These are phyloP conservation scores for Zygaena filipendulae DNA, from an alignment of 2,888 invertebrate genomes.

Conservation along the genomic window DNA sequence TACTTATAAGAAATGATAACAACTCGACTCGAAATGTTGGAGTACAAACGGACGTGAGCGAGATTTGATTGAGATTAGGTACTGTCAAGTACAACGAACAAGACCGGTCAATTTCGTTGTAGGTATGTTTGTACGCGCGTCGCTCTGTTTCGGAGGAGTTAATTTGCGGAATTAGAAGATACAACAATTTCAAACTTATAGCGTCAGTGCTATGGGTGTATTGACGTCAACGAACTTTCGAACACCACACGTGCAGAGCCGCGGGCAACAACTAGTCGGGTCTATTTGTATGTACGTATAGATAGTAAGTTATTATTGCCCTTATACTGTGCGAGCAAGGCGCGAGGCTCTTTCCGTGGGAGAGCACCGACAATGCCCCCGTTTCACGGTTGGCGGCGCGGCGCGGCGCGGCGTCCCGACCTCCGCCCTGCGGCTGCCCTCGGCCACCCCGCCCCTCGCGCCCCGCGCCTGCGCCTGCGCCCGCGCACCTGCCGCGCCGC, in stretches of 20 bases:
- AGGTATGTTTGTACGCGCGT: too few species aligned
- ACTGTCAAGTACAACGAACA: too few species aligned
- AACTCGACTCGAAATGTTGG: too few species aligned
- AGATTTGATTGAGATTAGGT: too few species aligned
- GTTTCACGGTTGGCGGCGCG: constrained; percentile 22
- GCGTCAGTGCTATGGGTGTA: constrained; percentile 18
- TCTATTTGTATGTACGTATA: constrained; percentile 1
- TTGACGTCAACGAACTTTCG: constrained; percentile 20
- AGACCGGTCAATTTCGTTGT: too few species aligned
- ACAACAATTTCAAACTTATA: not conserved
- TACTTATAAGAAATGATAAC: too few species aligned
- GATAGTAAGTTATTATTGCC: constrained; percentile 17
- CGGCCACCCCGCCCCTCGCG: constrained; percentile 14
- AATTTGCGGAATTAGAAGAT: too few species aligned
- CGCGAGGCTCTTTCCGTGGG: constrained; percentile 17
- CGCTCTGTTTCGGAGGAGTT: too few species aligned
- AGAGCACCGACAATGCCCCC: constrained; percentile 18
- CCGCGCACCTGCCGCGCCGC: constrained; percentile 24
- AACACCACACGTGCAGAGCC: too few species aligned
- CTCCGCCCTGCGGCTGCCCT: constrained; percentile 5
- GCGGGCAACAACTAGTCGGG: constrained; percentile 14
- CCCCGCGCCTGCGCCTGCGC: constrained; percentile 20
- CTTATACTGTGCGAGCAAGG: constrained; percentile 12
- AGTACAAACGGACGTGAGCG: too few species aligned
- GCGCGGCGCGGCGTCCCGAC: constrained; percentile 17